Percentiles rank a stretch among this genome's conserved stretches.
These are phyloP conservation scores for Cisticola juncidis DNA, from an alignment of 2,113 vertebrate genomes.

Conservation along the genomic window DNA sequence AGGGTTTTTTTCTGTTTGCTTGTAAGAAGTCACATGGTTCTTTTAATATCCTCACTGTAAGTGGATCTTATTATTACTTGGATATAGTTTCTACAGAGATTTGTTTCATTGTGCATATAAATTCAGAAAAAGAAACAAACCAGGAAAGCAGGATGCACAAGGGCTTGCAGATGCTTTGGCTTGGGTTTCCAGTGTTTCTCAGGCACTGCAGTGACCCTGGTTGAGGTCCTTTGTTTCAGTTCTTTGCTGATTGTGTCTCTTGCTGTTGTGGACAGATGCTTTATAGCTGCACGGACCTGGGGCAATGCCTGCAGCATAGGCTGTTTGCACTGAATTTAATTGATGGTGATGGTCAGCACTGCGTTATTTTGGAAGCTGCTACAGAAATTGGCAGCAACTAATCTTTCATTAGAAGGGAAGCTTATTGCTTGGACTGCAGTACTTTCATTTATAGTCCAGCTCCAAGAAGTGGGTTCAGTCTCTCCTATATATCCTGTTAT, in stretches of 20 bases:
- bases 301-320: neutral
- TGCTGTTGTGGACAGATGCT: neutral
- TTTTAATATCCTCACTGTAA: neutral
- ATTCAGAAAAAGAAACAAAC: neutral
- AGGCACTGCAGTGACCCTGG: neutral
- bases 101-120: neutral
- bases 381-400: neutral
- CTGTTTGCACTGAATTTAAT: neutral
- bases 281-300: neutral
- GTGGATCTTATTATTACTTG: neutral
- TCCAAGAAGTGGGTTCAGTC: neutral
- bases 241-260: neutral
- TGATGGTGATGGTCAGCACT: neutral
- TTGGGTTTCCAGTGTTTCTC: neutral
- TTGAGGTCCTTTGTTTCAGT: conserved; percentile 11
- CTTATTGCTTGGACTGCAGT: neutral
- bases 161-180: conserved; percentile 38
- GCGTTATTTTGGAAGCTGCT: neutral
- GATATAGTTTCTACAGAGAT: neutral
- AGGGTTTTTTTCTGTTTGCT: neutral
- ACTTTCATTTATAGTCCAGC: neutral
- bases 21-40: neutral
- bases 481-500: neutral
- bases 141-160: neutral
- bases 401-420: neutral